A percentile compares a stretch with the other conserved stretches of the same genome.
Evolutionary conservation across 2,888 invertebrate genomes (phyloP).

Genomic region (Eristalinus sepulchralis): DNA sequence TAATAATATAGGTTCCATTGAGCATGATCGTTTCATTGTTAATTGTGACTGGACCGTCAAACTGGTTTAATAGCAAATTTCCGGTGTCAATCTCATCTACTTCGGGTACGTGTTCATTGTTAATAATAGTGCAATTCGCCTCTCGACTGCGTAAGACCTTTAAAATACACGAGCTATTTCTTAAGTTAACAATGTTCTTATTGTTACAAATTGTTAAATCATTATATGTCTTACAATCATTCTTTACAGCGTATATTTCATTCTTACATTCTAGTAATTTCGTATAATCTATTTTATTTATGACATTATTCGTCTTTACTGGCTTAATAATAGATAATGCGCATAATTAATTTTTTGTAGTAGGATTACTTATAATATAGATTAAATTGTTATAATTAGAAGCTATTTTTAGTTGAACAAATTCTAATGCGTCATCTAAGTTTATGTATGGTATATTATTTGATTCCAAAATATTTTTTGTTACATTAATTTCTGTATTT

Average conservation of each 20-base stretch:
- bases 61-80: background rate
- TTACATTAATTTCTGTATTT: conserved; percentile 29
- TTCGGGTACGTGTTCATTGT: background rate
- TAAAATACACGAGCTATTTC: background rate
- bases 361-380: conserved; percentile 46
- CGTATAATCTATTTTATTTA: conserved; percentile 5
- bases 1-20: background rate
- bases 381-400: conserved; percentile 34
- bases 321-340: conserved; percentile 35
- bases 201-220: background rate
- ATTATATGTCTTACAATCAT: background rate
- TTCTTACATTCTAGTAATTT: no score
- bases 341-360: conserved; percentile 27
- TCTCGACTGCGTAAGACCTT: background rate
- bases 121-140: background rate
- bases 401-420: background rate
- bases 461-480: conserved; percentile 24
- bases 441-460: conserved; percentile 47
- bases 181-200: background rate
- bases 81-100: background rate
- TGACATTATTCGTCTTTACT: conserved; percentile 26
- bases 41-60: background rate
- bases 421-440: conserved; percentile 58
- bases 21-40: background rate
- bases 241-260: no score